Evolutionary conservation across 2,113 vertebrate genomes (phyloP), one percentile per base, ranked within the genome.

Genomic region (Poeciliopsis turrubarensis): DNA sequence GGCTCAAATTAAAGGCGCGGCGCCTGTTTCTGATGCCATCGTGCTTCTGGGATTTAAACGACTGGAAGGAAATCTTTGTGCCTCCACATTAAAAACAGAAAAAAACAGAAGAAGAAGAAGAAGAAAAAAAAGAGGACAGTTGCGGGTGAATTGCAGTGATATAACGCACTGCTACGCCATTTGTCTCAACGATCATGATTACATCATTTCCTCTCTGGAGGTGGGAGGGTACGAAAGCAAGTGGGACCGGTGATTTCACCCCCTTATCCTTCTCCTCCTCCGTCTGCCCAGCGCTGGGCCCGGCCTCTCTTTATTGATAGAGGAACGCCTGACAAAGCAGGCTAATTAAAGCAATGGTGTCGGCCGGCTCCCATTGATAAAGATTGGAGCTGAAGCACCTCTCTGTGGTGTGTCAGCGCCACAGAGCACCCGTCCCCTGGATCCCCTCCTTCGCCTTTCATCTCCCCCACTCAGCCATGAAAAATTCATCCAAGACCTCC

Each of bases 401-500:
- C 88, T 91, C 91, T 85, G 90, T 90, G 91, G 92, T 87, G 90
- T 94, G 93, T 93, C 92, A 93, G 93, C 90, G 91, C 91, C 83
- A 79, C 76, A 75, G 91, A 89, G 84, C 84, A 72, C 73, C 82
- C 87, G 89, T 93, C 94, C 92, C 92, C 91, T 81, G 88, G 90
- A 93, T 94, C 89, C 89, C 92, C 87, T 89, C 89, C 62, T 86
- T 81, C 82, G 73, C 89, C 93, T 95, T 95, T 95, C 92, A 95
- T 95, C 94, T 94, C 85, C 91, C 81, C 87, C 88, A 86, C 89
- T 93, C 89, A 86, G 75, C 88, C 92, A 95, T 95, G 91, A 95
- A 95, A 95, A 93, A 95, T 95, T 95, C 89, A 95, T 95, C 92
- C 92, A 90, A 93, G 94, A 94, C 94, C 93, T 94, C 93, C 91